phyloP scores from a whole-genome alignment of 1,140 invertebrate genomes.

The Limonius californicus region DNA sequence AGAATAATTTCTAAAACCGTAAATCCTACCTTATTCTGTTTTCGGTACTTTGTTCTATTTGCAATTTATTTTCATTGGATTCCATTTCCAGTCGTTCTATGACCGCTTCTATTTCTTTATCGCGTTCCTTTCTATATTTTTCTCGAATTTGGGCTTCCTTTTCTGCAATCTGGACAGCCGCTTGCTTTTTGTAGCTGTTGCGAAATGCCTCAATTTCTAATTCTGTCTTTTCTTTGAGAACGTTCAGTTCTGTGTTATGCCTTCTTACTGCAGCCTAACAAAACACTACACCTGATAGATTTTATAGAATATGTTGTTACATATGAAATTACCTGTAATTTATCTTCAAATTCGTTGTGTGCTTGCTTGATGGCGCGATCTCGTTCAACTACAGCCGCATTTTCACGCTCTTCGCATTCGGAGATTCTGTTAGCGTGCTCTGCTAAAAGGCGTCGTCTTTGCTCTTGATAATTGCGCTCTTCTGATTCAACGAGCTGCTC shows the following conservation, averaged over 20 bases:
- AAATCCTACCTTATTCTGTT: conserved; percentile 58
- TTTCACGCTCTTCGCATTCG: conserved; percentile 51
- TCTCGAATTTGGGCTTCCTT: conserved; percentile 57
- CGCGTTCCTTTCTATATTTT: conserved; percentile 58
- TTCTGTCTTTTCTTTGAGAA: conserved; percentile 52
- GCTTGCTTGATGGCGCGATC: conserved; percentile 47
- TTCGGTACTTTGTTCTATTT: conserved; percentile 55
- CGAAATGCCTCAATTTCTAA: conserved; percentile 56
- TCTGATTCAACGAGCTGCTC: conserved; percentile 55
- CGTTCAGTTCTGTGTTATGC: conserved; percentile 54
- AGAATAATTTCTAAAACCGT: too few relatives aligned
- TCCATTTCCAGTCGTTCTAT: conserved; percentile 61
- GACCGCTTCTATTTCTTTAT: conserved; percentile 63
- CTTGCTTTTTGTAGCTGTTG: conserved; percentile 55
- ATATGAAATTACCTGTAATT: conserved; percentile 43
- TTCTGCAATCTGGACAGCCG: conserved; percentile 52
- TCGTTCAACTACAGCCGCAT: conserved; percentile 43
- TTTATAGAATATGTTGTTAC: too few relatives aligned
- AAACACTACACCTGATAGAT: too few relatives aligned
- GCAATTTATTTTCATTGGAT: conserved; percentile 48
- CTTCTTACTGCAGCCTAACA: conserved; percentile 33
- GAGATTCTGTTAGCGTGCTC: conserved; percentile 48
- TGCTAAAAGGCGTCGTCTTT: conserved; percentile 49
- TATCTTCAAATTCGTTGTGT: conserved; percentile 50
- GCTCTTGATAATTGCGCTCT: conserved; percentile 53